Evolutionary conservation across 2,113 vertebrate species (phyloP).

Genomic region (Solea senegalensis): DNA sequence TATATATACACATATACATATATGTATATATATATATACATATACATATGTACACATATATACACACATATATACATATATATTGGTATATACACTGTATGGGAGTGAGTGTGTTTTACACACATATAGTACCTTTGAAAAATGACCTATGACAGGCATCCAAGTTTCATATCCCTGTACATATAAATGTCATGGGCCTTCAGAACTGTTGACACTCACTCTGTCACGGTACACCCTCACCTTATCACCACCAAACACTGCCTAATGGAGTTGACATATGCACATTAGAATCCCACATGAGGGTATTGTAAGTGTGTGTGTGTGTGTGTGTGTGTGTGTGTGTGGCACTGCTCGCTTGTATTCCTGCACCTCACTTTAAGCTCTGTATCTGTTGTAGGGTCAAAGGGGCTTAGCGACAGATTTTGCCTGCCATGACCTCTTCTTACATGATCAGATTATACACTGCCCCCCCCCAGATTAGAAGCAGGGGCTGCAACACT

Average conservation of each 20-base stretch:
- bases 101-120: not conserved
- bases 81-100: not conserved
- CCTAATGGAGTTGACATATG: constrained; percentile 67
- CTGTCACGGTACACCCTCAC: constrained; percentile 55
- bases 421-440: constrained; percentile 33
- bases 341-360: not conserved
- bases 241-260: constrained; percentile 58
- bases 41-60: no score
- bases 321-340: constrained; percentile 12
- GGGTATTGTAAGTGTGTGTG: constrained; percentile 19
- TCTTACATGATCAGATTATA: constrained; percentile 42
- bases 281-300: constrained; percentile 47
- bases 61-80: no score
- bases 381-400: constrained; percentile 27
- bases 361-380: constrained; percentile 15
- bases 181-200: constrained; percentile 74
- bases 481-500: constrained; percentile 37
- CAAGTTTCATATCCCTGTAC: constrained; percentile 63
- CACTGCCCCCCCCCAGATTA: constrained; percentile 44
- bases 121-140: constrained; percentile 52
- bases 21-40: no score
- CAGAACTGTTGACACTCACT: constrained; percentile 68
- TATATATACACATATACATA: no score
- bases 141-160: constrained; percentile 67
- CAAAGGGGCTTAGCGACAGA: constrained; percentile 33